phyloP scores from a whole-genome alignment of 2,113 vertebrate species.

The Equus przewalskii region DNA sequence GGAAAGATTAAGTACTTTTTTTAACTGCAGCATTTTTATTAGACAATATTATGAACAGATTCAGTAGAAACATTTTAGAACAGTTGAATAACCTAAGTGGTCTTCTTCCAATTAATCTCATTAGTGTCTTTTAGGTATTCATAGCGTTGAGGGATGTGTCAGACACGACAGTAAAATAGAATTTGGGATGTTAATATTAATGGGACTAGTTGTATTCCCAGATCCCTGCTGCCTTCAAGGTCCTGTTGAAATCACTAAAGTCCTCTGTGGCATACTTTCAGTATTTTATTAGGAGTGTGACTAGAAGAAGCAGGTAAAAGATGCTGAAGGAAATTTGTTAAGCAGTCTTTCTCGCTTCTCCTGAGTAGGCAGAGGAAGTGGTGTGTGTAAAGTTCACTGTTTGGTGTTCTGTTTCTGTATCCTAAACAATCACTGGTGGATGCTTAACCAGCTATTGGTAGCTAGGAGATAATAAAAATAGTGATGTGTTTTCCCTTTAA shows the following conservation, averaged over 20 bases:
- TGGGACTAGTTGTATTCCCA: not conserved
- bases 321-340: not conserved
- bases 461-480: not conserved
- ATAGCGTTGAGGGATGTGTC: constrained; percentile 12
- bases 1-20: constrained; percentile 7
- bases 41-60: constrained; percentile 52
- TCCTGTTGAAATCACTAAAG: not conserved
- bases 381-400: not conserved
- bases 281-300: not conserved
- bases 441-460: not conserved
- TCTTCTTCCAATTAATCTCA: not conserved
- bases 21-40: constrained; percentile 65
- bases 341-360: not conserved
- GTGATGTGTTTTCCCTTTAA: not conserved
- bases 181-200: not conserved
- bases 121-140: constrained; percentile 48
- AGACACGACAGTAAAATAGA: not conserved
- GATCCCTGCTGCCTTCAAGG: not conserved
- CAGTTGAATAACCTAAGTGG: constrained; percentile 39
- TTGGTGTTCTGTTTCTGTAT: not conserved
- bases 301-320: not conserved
- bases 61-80: constrained; percentile 65
- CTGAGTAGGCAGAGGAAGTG: not conserved
- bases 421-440: not conserved
- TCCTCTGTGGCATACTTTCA: not conserved